phyloP scores from a whole-genome alignment of 1,140 invertebrate species.

The Condylostylus longicornis region DNA sequence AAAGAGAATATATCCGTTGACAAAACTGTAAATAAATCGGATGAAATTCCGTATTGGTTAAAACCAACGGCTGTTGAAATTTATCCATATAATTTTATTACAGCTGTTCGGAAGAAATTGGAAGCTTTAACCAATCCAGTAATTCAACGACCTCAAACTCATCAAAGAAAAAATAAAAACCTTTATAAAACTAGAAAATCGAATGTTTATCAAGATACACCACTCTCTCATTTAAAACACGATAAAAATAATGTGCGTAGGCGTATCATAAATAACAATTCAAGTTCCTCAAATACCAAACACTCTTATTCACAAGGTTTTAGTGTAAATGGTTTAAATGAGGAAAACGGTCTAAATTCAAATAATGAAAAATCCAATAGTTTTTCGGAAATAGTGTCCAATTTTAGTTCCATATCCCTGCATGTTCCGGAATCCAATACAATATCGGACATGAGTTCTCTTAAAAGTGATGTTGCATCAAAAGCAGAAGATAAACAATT shows the following conservation, averaged over 20 bases:
- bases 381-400: constrained; percentile 1
- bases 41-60: constrained; percentile 12
- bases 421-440: constrained; percentile 8
- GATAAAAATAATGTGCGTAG: background rate
- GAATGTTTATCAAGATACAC: background rate
- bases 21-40: background rate
- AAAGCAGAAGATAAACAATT: background rate
- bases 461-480: too few species aligned
- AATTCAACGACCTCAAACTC: background rate
- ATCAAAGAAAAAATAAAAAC: constrained; percentile 1
- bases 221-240: background rate
- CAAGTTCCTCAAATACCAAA: background rate
- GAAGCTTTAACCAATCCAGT: constrained; percentile 11
- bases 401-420: constrained; percentile 6
- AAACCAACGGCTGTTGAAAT: constrained; percentile 9
- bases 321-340: too few species aligned
- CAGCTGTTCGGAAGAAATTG: constrained; percentile 14
- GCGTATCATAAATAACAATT: background rate
- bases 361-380: background rate
- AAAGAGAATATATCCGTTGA: background rate
- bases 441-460: constrained; percentile 8
- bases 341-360: too few species aligned
- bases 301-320: too few species aligned
- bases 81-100: constrained; percentile 17
- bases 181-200: background rate